A percentile compares a stretch with the other conserved stretches of the same genome.
phyloP scores from a whole-genome alignment of 2,888 invertebrate genomes.

The Phymatocera aterrima region DNA sequence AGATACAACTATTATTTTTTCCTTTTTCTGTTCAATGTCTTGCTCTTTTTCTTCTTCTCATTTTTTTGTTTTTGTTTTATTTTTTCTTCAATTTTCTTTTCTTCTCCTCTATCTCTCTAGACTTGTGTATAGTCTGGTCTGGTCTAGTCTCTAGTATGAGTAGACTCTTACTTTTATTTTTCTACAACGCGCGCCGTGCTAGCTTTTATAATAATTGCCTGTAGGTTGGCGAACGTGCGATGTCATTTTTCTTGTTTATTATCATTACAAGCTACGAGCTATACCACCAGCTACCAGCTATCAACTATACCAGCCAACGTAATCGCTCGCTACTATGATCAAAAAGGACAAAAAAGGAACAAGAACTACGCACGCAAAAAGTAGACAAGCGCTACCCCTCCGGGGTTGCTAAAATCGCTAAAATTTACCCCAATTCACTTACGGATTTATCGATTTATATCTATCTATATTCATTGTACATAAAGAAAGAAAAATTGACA shows the following conservation, averaged over 20 bases:
- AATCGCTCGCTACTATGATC: background rate
- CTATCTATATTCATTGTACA: no score
- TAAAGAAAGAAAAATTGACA: no score
- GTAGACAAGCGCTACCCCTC: background rate
- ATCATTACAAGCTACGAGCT: no score
- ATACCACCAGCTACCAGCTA: background rate
- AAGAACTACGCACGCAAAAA: background rate
- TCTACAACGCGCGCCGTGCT: constrained; percentile 21
- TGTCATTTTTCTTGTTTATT: constrained; percentile 41
- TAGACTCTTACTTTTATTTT: background rate
- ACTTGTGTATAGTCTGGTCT: constrained; percentile 7
- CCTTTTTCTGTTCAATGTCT: background rate
- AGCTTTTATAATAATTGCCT: constrained; percentile 49
- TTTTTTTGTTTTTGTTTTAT: constrained; percentile 15
- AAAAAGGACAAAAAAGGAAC: background rate
- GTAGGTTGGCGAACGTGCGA: constrained; percentile 26
- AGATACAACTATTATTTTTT: background rate
- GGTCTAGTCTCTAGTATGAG: background rate
- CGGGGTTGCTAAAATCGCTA: background rate
- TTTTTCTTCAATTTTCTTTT: constrained; percentile 20
- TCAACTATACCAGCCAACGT: background rate
- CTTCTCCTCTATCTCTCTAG: background rate
- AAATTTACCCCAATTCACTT: background rate
- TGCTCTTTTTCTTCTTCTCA: background rate
- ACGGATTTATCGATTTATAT: no score